Conservation (phyloP, 2,113 vertebrate species). For the Elephas maximus region DNA sequence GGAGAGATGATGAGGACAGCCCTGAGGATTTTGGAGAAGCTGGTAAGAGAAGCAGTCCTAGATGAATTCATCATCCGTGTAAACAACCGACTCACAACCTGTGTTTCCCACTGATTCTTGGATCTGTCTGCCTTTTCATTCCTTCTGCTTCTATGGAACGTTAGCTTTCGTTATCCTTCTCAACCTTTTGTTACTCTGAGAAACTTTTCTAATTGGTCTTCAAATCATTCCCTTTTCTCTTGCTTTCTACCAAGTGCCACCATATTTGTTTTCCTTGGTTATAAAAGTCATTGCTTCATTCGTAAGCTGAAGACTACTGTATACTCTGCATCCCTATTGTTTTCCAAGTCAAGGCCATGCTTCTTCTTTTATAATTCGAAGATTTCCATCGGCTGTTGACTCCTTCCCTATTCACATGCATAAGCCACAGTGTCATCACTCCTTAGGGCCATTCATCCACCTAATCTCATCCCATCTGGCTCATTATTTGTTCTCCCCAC, state of each 20-base stretch:
- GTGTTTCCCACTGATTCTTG: background rate
- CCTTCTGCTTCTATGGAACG: background rate
- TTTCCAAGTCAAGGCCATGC: slow-evolving; percentile 7
- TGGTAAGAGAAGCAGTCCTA: background rate
- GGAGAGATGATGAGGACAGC: background rate
- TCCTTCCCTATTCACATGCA: background rate
- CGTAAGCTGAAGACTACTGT: background rate
- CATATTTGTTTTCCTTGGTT: slow-evolving; percentile 30
- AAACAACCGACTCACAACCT: background rate
- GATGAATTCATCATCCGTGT: background rate
- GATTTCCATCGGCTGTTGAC: background rate
- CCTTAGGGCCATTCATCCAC: background rate
- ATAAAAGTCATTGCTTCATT: slow-evolving; percentile 20
- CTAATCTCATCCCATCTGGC: slow-evolving; percentile 24
- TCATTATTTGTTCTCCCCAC: slow-evolving; percentile 49
- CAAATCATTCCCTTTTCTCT: background rate
- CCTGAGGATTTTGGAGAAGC: background rate
- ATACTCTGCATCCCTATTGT: background rate
- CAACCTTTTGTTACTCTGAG: background rate
- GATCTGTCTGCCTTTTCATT: background rate
- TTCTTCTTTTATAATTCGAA: slow-evolving; percentile 23
- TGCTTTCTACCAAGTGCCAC: background rate
- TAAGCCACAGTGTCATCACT: background rate
- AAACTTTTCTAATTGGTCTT: background rate
- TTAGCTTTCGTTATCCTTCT: background rate